Evolutionary conservation across 2,797 vertebrate genomes (phyloP).

Genomic region (Sebastes goodei): DNA sequence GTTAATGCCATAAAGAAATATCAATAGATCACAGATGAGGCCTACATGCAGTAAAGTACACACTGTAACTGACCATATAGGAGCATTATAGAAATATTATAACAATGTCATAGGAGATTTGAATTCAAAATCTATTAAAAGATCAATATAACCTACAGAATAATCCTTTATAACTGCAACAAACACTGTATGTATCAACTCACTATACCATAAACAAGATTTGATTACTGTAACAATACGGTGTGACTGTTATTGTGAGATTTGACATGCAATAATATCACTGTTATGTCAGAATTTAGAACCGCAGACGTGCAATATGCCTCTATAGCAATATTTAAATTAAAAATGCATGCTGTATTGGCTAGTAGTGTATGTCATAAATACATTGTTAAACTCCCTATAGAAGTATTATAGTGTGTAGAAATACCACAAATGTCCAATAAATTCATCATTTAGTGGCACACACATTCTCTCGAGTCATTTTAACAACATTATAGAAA

Average conservation of each 20-base stretch:
- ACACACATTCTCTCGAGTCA: not conserved
- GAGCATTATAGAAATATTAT: not conserved
- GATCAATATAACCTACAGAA: not conserved
- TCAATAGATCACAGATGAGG: constrained; percentile 15
- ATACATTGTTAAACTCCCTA: not conserved
- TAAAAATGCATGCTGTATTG: not conserved
- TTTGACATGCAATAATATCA: not conserved
- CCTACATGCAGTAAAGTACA: not conserved
- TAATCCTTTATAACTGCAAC: not conserved
- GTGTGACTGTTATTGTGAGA: not conserved
- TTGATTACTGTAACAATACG: not conserved
- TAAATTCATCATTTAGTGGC: no score
- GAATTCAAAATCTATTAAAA: not conserved
- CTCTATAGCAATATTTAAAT: not conserved
- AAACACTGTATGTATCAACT: not conserved
- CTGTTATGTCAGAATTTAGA: not conserved
- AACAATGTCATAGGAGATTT: not conserved
- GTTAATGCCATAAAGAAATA: not conserved
- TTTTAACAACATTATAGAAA: not conserved
- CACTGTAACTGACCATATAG: not conserved
- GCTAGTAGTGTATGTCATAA: not conserved
- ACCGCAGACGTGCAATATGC: not conserved
- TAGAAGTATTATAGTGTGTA: not conserved
- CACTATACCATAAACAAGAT: no score
- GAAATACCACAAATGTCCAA: no score